Evolutionary conservation across 2,113 vertebrate genomes (phyloP), one percentile per base, ranked within the genome.

Genomic region (Atlantisia rogersi): DNA sequence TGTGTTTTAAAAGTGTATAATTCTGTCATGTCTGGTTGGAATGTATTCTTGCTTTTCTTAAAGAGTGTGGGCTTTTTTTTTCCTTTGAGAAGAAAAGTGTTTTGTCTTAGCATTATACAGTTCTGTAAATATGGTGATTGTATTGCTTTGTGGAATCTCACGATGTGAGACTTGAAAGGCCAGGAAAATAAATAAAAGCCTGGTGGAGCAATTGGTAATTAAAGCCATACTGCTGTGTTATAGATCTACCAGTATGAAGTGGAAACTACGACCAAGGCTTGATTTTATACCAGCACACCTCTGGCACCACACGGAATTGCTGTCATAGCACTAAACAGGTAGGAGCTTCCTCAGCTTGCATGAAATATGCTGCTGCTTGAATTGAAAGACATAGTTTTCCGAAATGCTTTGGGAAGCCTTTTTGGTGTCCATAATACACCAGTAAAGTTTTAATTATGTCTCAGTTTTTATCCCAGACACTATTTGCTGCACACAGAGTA

Each of bases 91-190:
- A 46, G 15, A 46, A 46, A 46, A 92, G 76, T 46, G 82, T 85
- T n/a, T 55, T 52, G 59, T 90, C 73, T 68, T 90, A 28, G 77
- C 44, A 16, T 86, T 88, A 60, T 65, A 40, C 44, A 86, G 74
- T 62, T 77, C 69, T 75, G 44, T 29, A 74, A 86, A 82, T 77
- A 89, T 22, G 83, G 71, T 95, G 88, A 44, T 92, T 93, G 94
- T 91, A 92, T 80, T 97, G 92, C 89, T 96, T 95, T 95, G 92
- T 94, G 95, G 94, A 62, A 88, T 82, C 52, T 74, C 81, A 70
- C 4, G 15, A 84, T 75, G 77, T 18, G 58, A 83, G 75, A 90
- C 90, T 64, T 74, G 55, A 64, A 93, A 92, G 90, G 77, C 52
- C 12, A 59, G 73, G 25, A 70, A 94, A 87, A 85, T 52, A 63